phyloP scores from a whole-genome alignment of 2,888 invertebrate genomes.

The Leucophenga montana region DNA sequence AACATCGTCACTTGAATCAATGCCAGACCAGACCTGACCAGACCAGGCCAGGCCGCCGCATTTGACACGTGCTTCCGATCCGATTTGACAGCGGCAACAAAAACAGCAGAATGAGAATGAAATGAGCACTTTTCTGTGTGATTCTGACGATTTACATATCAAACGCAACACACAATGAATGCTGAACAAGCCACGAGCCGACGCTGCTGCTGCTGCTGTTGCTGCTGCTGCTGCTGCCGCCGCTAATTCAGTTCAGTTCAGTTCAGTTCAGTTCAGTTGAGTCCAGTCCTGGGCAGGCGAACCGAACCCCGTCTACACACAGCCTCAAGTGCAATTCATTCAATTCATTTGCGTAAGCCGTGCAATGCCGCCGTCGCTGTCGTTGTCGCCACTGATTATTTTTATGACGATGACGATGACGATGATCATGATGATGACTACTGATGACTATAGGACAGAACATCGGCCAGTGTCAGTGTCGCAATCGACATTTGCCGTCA shows the following conservation, averaged over 20 bases:
- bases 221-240: too few species aligned
- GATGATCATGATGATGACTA: neutral
- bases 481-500: conserved; percentile 6
- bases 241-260: too few species aligned
- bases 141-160: neutral
- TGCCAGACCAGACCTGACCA: conserved; percentile 46
- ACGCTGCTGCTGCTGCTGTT: too few species aligned
- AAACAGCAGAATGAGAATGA: conserved; percentile 28
- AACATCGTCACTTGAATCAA: conserved; percentile 28
- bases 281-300: conserved; percentile 35
- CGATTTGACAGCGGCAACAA: conserved; percentile 23
- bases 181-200: conserved; percentile 34
- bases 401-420: neutral
- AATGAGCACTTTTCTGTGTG: neutral
- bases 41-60: conserved; percentile 53
- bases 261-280: neutral
- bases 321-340: conserved; percentile 29
- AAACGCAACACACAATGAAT: conserved; percentile 3
- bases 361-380: conserved; percentile 17
- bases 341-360: conserved; percentile 35
- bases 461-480: neutral
- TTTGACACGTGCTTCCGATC: conserved; percentile 72
- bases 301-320: conserved; percentile 26
- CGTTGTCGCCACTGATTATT: neutral
- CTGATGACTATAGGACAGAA: neutral